Evolutionary conservation across 2,888 invertebrate species (phyloP).

Genomic region (Atrina japonica): DNA sequence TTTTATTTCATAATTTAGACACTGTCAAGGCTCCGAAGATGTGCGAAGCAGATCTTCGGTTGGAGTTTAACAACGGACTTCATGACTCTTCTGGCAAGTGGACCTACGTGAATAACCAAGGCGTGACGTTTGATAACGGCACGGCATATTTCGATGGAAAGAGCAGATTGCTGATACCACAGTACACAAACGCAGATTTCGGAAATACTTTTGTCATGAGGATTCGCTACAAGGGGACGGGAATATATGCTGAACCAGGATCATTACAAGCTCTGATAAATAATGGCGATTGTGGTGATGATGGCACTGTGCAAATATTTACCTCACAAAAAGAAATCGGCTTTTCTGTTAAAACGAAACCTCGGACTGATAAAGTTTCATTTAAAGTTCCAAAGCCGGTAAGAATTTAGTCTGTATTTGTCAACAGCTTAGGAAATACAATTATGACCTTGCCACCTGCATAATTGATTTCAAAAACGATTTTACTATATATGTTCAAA

Average conservation of each 20-base stretch:
- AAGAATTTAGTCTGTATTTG: too few relatives aligned
- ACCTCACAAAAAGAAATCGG: slow-evolving; percentile 39
- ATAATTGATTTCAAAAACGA: background rate
- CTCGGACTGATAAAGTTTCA: slow-evolving; percentile 6
- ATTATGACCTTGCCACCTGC: background rate
- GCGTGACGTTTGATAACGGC: slow-evolving; percentile 60
- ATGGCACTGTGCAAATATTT: slow-evolving; percentile 61
- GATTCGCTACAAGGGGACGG: slow-evolving; percentile 54
- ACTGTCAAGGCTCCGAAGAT: too few relatives aligned
- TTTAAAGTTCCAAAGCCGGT: slow-evolving; percentile 17
- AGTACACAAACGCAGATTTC: slow-evolving; percentile 66
- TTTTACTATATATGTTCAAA: background rate
- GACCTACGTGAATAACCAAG: slow-evolving; percentile 54
- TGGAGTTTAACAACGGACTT: slow-evolving; percentile 56
- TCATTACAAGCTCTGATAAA: slow-evolving; percentile 59
- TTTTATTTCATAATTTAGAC: too few relatives aligned
- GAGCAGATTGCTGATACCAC: slow-evolving; percentile 62
- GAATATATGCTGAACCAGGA: background rate
- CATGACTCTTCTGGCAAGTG: slow-evolving; percentile 55
- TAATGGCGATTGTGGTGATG: slow-evolving; percentile 66
- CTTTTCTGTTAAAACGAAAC: slow-evolving; percentile 25
- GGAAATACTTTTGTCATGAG: slow-evolving; percentile 62
- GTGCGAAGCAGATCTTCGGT: slow-evolving; percentile 58
- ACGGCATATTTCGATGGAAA: slow-evolving; percentile 65
- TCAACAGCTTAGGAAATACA: background rate